Evolutionary conservation across 2,113 vertebrate species (phyloP), one percentile per base, ranked within the genome.

Genomic region (Puffinus mauretanicus): DNA sequence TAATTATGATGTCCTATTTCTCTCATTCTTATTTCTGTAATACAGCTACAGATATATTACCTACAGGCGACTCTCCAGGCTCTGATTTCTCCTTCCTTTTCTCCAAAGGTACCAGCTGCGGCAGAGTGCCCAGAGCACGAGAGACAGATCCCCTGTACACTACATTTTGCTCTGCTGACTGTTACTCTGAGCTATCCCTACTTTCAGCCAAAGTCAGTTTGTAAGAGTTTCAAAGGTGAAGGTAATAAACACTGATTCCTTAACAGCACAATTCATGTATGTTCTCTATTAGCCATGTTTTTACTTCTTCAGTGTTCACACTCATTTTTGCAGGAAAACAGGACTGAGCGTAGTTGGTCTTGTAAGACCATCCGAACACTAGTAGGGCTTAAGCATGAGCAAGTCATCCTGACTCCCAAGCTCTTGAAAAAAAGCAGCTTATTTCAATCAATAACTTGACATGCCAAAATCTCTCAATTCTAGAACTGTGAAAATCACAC

Each of bases 101-200:
- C n/a, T 80, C 54, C 69, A 73, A 73, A 66, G 55, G 30, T 65
- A n/a, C 15, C 5, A 26, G 24, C 16, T 49, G 49, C 49, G 57
- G 58, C 44, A 30, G 18, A 72, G 40, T 5, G 21, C 9, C 55
- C 2, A 2, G 16, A 86, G 26, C 29, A 65, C 0, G 0, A 79
- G 60, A 62, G 40, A 27, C 5, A 17, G 9, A 70, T 34, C 4
- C 25, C 22, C 22, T 22, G 11, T 38, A 51, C 15, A 4, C 6
- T 13, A 52, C 1, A 1, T 44, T 82, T 44, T 57, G 29, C 49
- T 57, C 40, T 44, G 62, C 22, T 49, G 44, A 40, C 20, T 7
- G 14, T 34, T 49, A 49, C n/a, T 55, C n/a, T 21, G 19, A 92
- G 52, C 21, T 40, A 60, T 7, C 3, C 6, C 40, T 27, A 5